Evolutionary conservation across 2,888 invertebrate genomes (phyloP).

Genomic region (Petrophora chlorosata): DNA sequence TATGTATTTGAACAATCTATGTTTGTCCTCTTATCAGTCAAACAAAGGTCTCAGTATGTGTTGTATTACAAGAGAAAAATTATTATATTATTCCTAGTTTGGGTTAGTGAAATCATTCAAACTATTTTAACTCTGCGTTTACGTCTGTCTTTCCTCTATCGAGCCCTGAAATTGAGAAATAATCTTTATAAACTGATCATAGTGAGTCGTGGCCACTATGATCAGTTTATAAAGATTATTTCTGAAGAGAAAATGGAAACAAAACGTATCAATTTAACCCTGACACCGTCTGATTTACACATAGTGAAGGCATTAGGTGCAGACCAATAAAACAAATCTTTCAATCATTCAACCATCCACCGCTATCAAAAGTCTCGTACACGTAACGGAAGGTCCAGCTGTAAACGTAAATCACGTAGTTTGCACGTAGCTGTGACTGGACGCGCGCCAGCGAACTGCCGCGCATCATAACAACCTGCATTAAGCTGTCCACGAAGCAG

Average conservation of each 20-base stretch:
- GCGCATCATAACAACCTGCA: not conserved
- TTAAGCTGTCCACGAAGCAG: not conserved
- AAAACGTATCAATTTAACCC: not conserved
- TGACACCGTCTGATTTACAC: not conserved
- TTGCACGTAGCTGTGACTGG: slow-evolving; percentile 2
- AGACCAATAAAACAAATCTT: slow-evolving; percentile 14
- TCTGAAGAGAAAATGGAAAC: not conserved
- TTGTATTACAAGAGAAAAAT: too few species aligned
- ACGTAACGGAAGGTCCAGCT: not conserved
- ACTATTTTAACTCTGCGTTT: too few species aligned
- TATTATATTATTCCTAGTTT: too few species aligned
- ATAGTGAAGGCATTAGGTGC: slow-evolving; percentile 1
- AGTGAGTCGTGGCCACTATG: too few species aligned
- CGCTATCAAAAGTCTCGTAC: not conserved
- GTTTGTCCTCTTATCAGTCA: not conserved
- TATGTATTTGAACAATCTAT: not conserved
- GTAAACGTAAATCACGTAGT: slow-evolving; percentile 4
- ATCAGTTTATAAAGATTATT: too few species aligned
- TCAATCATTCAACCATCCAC: slow-evolving; percentile 10
- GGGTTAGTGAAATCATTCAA: too few species aligned
- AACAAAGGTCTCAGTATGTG: too few species aligned
- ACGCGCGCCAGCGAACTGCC: slow-evolving; percentile 2
- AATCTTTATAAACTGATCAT: too few species aligned
- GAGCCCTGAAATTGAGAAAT: too few species aligned
- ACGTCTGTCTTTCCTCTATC: too few species aligned